These are phyloP conservation scores for Euclidia mi DNA, from an alignment of 2,888 invertebrate genomes.

Conservation along the genomic window DNA sequence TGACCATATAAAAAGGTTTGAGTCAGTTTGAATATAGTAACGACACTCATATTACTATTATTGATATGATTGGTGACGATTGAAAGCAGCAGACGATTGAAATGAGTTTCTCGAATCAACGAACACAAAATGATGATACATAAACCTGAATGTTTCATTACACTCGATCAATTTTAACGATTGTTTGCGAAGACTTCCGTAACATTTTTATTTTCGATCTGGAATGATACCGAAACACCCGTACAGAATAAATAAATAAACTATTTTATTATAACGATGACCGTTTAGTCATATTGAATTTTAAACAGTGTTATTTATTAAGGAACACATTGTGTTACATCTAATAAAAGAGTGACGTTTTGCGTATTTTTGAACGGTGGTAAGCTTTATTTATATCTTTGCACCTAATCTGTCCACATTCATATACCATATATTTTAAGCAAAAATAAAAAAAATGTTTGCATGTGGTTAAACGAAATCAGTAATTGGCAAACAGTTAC, in stretches of 20 bases:
- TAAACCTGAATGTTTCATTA: constrained; percentile 10
- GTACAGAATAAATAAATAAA: constrained; percentile 3
- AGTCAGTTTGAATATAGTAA: no score
- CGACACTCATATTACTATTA: neutral
- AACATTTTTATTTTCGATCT: constrained; percentile 9
- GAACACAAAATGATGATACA: constrained; percentile 9
- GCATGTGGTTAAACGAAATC: constrained; percentile 68
- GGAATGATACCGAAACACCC: neutral
- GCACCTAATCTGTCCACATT: no score
- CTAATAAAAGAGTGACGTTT: neutral
- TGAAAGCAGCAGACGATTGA: neutral
- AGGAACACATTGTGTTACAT: neutral
- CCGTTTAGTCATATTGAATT: neutral
- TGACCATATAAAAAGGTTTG: no score
- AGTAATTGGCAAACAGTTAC: constrained; percentile 56
- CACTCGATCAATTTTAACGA: constrained; percentile 12
- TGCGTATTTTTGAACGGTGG: no score
- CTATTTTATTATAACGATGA: constrained; percentile 1
- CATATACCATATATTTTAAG: no score
- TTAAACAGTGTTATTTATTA: neutral
- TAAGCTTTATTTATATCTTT: no score
- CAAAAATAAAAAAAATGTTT: constrained; percentile 60
- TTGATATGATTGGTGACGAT: constrained; percentile 2
- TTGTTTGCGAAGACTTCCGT: constrained; percentile 9
- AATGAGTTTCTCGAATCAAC: constrained; percentile 1